Evolutionary conservation across 2,113 vertebrate species (phyloP).

Genomic region (Thamnaconus septentrionalis): DNA sequence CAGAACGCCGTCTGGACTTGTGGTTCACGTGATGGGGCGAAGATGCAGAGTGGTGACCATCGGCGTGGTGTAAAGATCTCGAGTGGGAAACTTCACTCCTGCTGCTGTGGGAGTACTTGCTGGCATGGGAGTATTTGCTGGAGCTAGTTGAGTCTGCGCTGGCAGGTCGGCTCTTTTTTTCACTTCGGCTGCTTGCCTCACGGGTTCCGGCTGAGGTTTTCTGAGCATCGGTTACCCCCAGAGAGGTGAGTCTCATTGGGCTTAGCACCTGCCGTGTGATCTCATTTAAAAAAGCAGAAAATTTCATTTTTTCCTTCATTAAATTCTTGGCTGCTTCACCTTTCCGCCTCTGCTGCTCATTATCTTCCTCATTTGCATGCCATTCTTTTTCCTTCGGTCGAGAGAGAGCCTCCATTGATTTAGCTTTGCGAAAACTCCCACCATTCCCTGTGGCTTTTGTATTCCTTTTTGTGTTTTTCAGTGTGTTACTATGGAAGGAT

Average conservation of each 20-base stretch:
- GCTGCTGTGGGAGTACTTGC: conserved; percentile 13
- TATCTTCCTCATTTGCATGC: conserved; percentile 43
- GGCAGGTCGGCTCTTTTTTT: conserved; percentile 20
- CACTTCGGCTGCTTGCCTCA: conserved; percentile 27
- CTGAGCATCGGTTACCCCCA: conserved; percentile 71
- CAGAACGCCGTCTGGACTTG: conserved; percentile 33
- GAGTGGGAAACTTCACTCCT: neutral
- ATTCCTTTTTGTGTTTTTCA: conserved; percentile 41
- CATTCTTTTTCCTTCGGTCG: conserved; percentile 25
- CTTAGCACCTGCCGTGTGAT: conserved; percentile 83
- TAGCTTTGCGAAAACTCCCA: conserved; percentile 72
- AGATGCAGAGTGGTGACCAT: conserved; percentile 21
- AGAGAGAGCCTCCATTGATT: conserved; percentile 78
- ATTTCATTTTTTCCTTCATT: conserved; percentile 77
- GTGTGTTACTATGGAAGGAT: conserved; percentile 6
- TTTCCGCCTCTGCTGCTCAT: conserved; percentile 51
- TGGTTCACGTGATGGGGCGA: conserved; percentile 2
- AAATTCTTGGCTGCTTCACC: conserved; percentile 62
- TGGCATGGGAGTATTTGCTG: conserved; percentile 41
- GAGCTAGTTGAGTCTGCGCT: conserved; percentile 57
- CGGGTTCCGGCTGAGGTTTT: conserved; percentile 31
- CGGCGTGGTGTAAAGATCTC: conserved; percentile 34
- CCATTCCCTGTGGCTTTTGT: conserved; percentile 14
- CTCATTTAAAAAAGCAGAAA: conserved; percentile 83
- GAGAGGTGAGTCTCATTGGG: conserved; percentile 75